Percentiles rank a stretch among this genome's conserved stretches.
Conservation (phyloP, 1,140 invertebrate species). For the Aphelenchoides fujianensis region DNA sequence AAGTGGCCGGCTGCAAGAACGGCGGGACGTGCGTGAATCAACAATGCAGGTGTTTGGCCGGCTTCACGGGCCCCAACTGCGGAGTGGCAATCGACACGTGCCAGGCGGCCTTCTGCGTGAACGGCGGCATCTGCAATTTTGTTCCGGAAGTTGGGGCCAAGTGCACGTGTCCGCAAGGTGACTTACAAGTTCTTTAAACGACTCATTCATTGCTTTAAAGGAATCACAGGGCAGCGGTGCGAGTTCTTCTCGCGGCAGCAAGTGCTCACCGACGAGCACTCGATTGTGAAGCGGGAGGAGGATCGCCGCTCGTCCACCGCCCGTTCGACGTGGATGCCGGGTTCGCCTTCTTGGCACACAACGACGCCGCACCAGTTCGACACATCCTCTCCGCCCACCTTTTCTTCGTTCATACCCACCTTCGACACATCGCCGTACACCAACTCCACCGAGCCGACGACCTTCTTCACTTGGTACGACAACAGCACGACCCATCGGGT, state of each 20-base stretch:
- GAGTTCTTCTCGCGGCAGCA: too few relatives aligned
- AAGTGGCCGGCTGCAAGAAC: constrained; percentile 21
- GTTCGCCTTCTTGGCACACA: too few relatives aligned
- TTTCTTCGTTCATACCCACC: too few relatives aligned
- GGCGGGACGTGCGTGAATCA: constrained; percentile 11
- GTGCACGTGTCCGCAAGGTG: constrained; percentile 29
- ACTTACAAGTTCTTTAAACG: too few relatives aligned
- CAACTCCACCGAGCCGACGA: background rate
- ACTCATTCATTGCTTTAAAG: background rate
- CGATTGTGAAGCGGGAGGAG: too few relatives aligned
- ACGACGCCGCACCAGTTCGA: too few relatives aligned
- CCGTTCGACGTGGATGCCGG: too few relatives aligned
- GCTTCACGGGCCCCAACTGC: constrained; percentile 37
- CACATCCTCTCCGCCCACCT: too few relatives aligned
- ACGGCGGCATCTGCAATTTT: constrained; percentile 32
- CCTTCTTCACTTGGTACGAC: background rate
- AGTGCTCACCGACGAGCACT: too few relatives aligned
- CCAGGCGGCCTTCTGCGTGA: constrained; percentile 33
- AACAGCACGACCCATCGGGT: background rate
- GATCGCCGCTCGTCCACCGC: background rate
- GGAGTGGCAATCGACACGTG: constrained; percentile 33
- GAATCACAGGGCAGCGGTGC: background rate
- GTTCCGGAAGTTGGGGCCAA: background rate
- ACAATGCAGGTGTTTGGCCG: constrained; percentile 26
- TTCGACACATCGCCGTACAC: too few relatives aligned